Conservation (phyloP, 1,140 invertebrate species). For the Danaus plexippus region DNA sequence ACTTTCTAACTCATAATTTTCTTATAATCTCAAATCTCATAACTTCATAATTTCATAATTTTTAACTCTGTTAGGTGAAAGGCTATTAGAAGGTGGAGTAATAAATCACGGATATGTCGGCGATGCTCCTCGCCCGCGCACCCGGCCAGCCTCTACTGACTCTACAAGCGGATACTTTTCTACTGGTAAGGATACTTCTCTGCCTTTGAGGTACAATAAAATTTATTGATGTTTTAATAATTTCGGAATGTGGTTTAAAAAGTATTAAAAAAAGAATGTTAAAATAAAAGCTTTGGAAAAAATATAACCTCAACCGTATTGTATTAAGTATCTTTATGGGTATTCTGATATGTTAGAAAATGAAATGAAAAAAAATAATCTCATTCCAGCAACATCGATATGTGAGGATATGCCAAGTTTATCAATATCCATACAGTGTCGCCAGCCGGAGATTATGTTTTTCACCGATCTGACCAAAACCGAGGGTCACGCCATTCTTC, state of each 20-base stretch:
- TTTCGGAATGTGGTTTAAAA: constrained; percentile 12
- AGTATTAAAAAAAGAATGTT: neutral
- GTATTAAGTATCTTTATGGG: no score
- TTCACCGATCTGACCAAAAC: constrained; percentile 78
- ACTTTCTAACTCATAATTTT: neutral
- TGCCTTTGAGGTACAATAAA: no score
- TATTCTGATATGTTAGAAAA: no score
- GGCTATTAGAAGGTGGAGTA: constrained; percentile 74
- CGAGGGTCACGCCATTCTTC: constrained; percentile 81
- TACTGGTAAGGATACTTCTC: constrained; percentile 32
- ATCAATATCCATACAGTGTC: constrained; percentile 79
- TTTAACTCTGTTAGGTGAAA: constrained; percentile 38
- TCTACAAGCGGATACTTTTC: constrained; percentile 76
- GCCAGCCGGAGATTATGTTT: constrained; percentile 85
- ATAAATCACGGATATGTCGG: constrained; percentile 79
- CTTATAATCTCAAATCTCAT: no score
- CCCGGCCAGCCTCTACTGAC: constrained; percentile 63
- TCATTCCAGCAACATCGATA: constrained; percentile 46
- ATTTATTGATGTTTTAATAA: no score
- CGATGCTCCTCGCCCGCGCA: constrained; percentile 42
- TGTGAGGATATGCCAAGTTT: constrained; percentile 70
- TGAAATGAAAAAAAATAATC: neutral
- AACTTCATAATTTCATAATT: no score
- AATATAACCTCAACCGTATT: neutral
- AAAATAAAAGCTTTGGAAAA: neutral